phyloP scores from a whole-genome alignment of 1,140 invertebrate species.

The Tetragonula clypearis region DNA sequence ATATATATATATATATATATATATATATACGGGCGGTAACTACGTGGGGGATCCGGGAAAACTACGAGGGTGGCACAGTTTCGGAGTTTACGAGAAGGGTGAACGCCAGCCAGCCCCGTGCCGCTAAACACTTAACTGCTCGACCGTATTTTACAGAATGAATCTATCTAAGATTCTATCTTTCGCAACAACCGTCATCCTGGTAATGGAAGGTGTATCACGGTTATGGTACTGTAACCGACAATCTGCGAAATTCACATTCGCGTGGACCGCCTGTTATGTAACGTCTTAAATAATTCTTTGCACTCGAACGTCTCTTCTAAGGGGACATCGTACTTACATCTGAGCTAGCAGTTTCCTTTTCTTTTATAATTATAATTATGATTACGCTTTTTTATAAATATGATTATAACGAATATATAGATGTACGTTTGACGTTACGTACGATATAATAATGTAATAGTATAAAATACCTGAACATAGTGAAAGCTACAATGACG shows the following conservation, averaged over 20 bases:
- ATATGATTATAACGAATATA: no score
- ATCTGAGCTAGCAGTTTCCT: no score
- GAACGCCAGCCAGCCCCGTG: conserved; percentile 34
- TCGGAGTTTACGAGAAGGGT: conserved; percentile 54
- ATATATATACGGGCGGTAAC: conserved; percentile 28
- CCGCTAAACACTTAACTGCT: conserved; percentile 70
- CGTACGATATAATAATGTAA: no score
- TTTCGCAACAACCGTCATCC: conserved; percentile 6
- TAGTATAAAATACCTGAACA: no score
- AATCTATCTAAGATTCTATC: conserved; percentile 59
- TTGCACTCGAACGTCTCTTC: no score
- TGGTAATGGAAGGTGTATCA: conserved; percentile 17
- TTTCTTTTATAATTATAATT: no score
- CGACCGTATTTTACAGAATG: conserved; percentile 65
- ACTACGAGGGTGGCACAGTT: conserved; percentile 46
- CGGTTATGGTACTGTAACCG: background rate
- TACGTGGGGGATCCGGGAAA: conserved; percentile 35
- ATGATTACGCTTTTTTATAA: no score
- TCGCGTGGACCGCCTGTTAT: background rate
- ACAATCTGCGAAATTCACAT: background rate
- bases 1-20: background rate
- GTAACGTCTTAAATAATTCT: background rate
- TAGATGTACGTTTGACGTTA: no score
- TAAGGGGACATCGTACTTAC: no score
- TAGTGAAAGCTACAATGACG: no score